Base-by-base conservation (phyloP, 2,113 vertebrate genomes). In the Clinocottus analis region DNA sequence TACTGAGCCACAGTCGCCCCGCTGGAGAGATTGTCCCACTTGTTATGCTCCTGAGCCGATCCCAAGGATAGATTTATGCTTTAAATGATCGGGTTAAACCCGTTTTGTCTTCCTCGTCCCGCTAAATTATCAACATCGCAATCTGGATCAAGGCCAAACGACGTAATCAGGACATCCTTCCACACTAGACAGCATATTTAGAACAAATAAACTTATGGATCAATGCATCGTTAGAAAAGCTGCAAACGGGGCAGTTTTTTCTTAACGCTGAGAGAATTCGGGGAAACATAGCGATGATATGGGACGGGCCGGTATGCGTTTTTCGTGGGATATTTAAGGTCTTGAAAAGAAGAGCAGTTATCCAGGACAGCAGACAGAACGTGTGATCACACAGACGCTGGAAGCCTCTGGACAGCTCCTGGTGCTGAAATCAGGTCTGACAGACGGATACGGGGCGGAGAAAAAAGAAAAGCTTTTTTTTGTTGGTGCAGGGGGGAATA, bases 371-470 rank as follows among this genome's bases (percentile, higher is more conserved):
- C 29, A 41, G 12, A 61, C 5, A 51, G 41, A 41, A 55, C 61
- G 49, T 43, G 17, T 72, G 53, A 64, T 59, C 21, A 14, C 58
- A 64, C 31, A 29, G 37, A 62, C 14, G 11, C 2, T 62, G 45
- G 1, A 2, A 2, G 39, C 19, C 29, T 45, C 3, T 25, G 72
- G 59, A 84, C 67, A 82, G 66, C 45, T 73, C 58, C 63, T 62
- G 63, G 68, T 85, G 72, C 86, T 88, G 79, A 74, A 88, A 74
- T 11, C 2, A 35, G 5, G 19, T 33, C 4, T 13, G 27, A 55
- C n/a, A 27, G 1, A 35, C 19, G 27, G n/a, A 72, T 8, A 1
- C 16, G 27, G 17, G 39, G n/a, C 31, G 55, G 55, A 29, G 0
- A 7, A 72, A 37, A 68, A 27, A 61, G 23, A 33, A 55, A 41